Conservation (phyloP, 2,797 vertebrate species). For the Liparis tanakae region DNA sequence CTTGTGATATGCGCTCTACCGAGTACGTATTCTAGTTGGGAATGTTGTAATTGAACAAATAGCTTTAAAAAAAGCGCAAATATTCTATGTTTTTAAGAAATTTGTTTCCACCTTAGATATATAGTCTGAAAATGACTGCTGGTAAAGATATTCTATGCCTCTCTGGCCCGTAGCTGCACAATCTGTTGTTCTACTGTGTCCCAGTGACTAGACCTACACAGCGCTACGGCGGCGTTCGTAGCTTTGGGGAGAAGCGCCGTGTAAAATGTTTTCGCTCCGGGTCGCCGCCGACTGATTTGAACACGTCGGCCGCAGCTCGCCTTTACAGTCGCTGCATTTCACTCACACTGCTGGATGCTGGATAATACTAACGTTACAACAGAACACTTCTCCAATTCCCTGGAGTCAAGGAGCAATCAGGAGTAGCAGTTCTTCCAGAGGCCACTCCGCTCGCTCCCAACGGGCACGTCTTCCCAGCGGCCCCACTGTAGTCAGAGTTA, state of each 20-base stretch:
- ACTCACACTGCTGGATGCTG: background rate
- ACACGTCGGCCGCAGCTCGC: too few relatives aligned
- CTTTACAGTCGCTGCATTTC: background rate
- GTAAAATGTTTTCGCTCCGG: background rate
- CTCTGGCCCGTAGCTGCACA: background rate
- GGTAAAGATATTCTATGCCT: background rate
- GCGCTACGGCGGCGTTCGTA: too few relatives aligned
- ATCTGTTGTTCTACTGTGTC: background rate
- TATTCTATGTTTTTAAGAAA: background rate
- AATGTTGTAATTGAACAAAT: background rate
- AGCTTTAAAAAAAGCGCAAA: background rate
- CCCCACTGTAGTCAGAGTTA: conserved; percentile 2
- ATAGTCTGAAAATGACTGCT: background rate
- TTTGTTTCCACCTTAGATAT: background rate
- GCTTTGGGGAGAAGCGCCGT: background rate
- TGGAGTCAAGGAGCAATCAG: background rate
- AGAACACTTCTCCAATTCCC: background rate
- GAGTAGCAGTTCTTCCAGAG: background rate
- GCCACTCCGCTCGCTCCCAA: background rate
- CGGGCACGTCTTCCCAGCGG: background rate
- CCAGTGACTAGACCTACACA: background rate
- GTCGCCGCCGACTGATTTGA: too few relatives aligned
- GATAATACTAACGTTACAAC: background rate
- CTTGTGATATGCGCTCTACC: too few relatives aligned
- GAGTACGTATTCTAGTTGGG: too few relatives aligned